Base-by-base conservation (phyloP, 2,888 invertebrate genomes). In the Dasysyrphus tricinctus region DNA sequence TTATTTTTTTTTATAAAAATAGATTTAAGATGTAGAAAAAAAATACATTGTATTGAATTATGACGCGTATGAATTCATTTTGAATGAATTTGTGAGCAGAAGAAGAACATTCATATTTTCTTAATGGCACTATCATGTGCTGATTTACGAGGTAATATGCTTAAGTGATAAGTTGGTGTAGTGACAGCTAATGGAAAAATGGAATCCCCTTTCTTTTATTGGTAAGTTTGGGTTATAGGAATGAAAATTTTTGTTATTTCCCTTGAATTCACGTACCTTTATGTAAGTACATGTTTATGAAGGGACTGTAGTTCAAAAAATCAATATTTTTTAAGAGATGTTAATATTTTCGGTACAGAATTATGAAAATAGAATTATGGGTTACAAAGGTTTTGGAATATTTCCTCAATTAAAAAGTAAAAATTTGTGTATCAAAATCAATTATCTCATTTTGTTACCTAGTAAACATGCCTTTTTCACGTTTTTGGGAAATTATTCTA, bases 61-160 rank as follows among this genome's bases (percentile, higher is more conserved):
- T 80, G 80, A 69, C 3, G 57, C n/a, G 70, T 37, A 69, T 65
- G 85, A 81, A 78, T 81, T 74, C 42, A 77, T 77, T 63, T 73
- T 69, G 73, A 70, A 84, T 84, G 73, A 61, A 83, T 83, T 74
- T 44, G 44, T 56, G 76, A 57, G 47, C 47, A 24, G 54, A 49
- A 51, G 24, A 12, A 65, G 32, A 42, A 51, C 39, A 54, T 78
- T 39, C 39, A 39, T 44, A 51, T 32, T 24, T 63, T 47, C 79
- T 61, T 82, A 86, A 82, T 82, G 78, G 79, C 78, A 44, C 75
- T 82, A 79, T 86, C 82, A 75, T 16, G 75, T 47, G 82, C 72
- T 86, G 86, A 86, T 86, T 86, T 86, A 86, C 82, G 65, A 47
- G 74, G 65, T 70, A 82, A 86, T 86, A 82, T 86, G 82, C 44